Evolutionary conservation across 2,888 invertebrate genomes (phyloP), one percentile per base, ranked within the genome.

Genomic region (Lepidochitona cinerea): DNA sequence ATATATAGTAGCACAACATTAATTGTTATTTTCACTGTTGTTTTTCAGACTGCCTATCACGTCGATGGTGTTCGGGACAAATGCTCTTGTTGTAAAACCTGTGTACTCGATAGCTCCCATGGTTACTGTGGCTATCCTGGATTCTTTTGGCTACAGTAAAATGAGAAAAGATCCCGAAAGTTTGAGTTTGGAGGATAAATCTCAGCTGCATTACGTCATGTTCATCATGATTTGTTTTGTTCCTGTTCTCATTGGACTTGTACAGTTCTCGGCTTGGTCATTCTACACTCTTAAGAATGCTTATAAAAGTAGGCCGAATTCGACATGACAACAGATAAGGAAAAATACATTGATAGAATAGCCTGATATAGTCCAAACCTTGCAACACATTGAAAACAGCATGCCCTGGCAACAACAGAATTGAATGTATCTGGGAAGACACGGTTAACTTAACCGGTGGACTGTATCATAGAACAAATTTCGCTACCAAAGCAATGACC

Each of bases 251-350:
- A 72, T 87, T 4, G 86, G 87, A 6, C 53, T 75, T 6, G 65
- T 87, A 33, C 88, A 88, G 76, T 70, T 79, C 2, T 41, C 80
- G 26, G 73, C 80, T 23, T 88, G 88, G 88, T 86, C 86, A 3
- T 81, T 78, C 49, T 87, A 80, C 73, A 81, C 76, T 4, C 78
- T 87, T 5, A 75, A 80, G 12, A 37, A 75, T 52, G 68, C 75
- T 37, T 79, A 80, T 49, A 53, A 68, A 37, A 49, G 26, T 33
- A 14, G 32, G 41, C 41, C 41, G n/a, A n/a, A n/a, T n/a, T n/a
- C n/a, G n/a, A n/a, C n/a, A n/a, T n/a, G n/a, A n/a, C n/a, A n/a
- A n/a, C n/a, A n/a, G n/a, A n/a, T n/a, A n/a, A n/a, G n/a, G n/a
- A n/a, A n/a, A n/a, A n/a, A n/a, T n/a, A n/a, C n/a, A n/a, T n/a